A percentile compares a stretch with the other conserved stretches of the same genome.
Conservation (phyloP, 2,113 vertebrate species). For the Ploceus nigricollis region DNA sequence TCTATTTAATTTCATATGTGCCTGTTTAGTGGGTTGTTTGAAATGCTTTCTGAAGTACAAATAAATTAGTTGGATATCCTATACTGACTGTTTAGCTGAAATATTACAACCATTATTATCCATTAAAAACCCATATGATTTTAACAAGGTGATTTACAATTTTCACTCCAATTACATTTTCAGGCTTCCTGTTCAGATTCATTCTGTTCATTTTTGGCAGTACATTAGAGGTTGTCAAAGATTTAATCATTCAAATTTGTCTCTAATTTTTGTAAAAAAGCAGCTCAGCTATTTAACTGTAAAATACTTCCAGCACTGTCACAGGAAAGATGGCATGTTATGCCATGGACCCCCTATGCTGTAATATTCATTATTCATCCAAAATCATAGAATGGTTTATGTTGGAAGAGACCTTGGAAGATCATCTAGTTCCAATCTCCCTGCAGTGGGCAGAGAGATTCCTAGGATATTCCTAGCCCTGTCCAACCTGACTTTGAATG, state of each 20-base stretch:
- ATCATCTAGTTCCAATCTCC: neutral
- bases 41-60: neutral
- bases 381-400: neutral
- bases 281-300: neutral
- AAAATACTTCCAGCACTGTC: neutral
- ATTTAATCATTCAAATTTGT: neutral
- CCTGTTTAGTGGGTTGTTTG: neutral
- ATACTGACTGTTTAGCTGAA: neutral
- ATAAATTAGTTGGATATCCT: neutral
- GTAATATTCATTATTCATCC: neutral
- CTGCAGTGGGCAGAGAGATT: neutral
- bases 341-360: neutral
- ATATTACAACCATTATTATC: neutral
- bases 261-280: neutral
- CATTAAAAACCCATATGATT: neutral
- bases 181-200: neutral
- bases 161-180: neutral
- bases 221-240: neutral
- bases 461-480: neutral
- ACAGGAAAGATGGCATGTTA: neutral
- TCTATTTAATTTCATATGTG: neutral
- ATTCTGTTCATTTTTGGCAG: neutral
- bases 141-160: neutral
- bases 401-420: neutral
- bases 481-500: rapidly evolving